Percentiles rank a stretch among this genome's conserved stretches.
phyloP scores from a whole-genome alignment of 2,113 vertebrate genomes.

The Melanostigma gelatinosum region DNA sequence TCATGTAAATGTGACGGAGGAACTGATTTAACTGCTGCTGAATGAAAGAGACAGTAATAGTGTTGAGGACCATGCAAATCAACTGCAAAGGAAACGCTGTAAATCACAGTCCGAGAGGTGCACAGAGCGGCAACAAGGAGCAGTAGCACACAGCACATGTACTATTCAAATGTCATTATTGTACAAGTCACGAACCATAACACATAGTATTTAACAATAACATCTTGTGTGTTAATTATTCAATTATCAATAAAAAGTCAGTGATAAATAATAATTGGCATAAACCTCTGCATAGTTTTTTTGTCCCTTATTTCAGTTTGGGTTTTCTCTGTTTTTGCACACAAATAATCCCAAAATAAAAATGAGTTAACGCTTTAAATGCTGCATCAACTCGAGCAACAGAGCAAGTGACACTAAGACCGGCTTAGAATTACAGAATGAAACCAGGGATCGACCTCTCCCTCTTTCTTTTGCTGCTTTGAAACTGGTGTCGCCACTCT shows the following conservation, averaged over 20 bases:
- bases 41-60: slow-evolving; percentile 52
- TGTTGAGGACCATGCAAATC: slow-evolving; percentile 72
- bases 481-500: slow-evolving; percentile 62
- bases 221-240: not conserved
- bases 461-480: slow-evolving; percentile 47
- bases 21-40: slow-evolving; percentile 60
- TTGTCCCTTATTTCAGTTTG: not conserved
- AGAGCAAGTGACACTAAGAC: slow-evolving; percentile 17
- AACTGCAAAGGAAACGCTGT: slow-evolving; percentile 65
- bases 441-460: slow-evolving; percentile 54
- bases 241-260: not conserved
- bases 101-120: slow-evolving; percentile 62
- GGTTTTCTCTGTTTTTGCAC: not conserved
- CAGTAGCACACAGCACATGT: slow-evolving; percentile 52
- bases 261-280: not conserved
- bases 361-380: not conserved
- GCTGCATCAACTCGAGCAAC: slow-evolving; percentile 1
- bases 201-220: slow-evolving; percentile 8
- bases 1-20: slow-evolving; percentile 45
- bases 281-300: not conserved
- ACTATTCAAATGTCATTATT: slow-evolving; percentile 51
- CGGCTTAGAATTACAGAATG: slow-evolving; percentile 44
- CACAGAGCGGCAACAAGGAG: slow-evolving; percentile 44
- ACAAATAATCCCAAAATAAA: slow-evolving; percentile 4
- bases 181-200: slow-evolving; percentile 56